Evolutionary conservation across 2,888 invertebrate species (phyloP), one percentile per base, ranked within the genome.

Genomic region (Morpho achilles): DNA sequence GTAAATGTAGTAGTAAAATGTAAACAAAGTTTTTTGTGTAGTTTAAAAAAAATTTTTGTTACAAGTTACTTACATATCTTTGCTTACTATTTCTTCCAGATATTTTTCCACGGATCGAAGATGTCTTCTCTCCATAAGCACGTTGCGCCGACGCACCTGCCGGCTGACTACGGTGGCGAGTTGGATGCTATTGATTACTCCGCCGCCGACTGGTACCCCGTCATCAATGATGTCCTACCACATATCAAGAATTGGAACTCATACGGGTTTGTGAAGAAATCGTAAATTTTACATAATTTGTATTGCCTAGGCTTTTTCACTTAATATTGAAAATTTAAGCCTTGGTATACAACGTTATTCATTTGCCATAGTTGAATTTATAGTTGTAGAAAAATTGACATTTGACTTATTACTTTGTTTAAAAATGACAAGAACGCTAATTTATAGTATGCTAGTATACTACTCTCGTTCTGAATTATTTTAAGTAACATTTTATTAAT

Each of bases 71-170:
- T n/a, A 47, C 44, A 16, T 7, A 44, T 9, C 23, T 16, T 16
- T 16, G 16, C 16, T 16, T 16, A 16, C 16, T 22, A n/a, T 10
- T 23, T 16, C 51, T 85, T 90, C 1, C 85, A 96, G 94, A 94
- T 96, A 86, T 94, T 92, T 86, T 96, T 96, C 93, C 96, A 97
- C 79, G 96, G 96, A 9, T 91, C 91, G 60, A 95, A 96, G 75
- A 96, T 96, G 95, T 74, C 92, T 42, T 94, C 94, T 0, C 91
- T 97, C 5, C 96, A 97, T 76, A 92, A 94, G 75, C 91, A 94
- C 80, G 78, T 97, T 68, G 89, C 91, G 0, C 93, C 95, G 0
- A 91, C 92, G 41, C 92, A 93, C 74, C 79, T 97, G 66, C 96
- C 96, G 0, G 87, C 92, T 47, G 94, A 96, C 82, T 97, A 96